These are phyloP conservation scores for Cheirogaleus medius DNA, from an alignment of 2,113 vertebrate species.

Conservation along the genomic window DNA sequence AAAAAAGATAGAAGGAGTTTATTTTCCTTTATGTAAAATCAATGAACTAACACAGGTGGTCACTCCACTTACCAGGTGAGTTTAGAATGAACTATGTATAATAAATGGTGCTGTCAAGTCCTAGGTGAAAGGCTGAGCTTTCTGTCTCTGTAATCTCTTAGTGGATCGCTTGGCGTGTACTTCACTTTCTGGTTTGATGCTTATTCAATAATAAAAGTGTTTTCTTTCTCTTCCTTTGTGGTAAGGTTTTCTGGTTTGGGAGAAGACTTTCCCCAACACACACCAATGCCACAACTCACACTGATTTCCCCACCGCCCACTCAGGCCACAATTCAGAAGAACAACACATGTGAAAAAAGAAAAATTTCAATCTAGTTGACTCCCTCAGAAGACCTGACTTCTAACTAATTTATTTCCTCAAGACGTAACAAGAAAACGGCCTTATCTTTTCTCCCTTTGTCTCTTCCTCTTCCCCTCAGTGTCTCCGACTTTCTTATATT, in stretches of 20 bases:
- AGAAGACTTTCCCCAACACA: not conserved
- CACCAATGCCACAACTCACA: not conserved
- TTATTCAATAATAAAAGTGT: not conserved
- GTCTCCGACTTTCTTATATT: not conserved
- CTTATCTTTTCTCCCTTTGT: not conserved
- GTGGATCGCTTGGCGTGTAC: not conserved
- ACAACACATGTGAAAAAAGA: not conserved
- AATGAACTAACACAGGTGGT: not conserved
- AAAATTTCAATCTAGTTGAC: not conserved
- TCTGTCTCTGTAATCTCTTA: not conserved
- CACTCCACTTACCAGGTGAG: not conserved
- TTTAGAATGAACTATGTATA: not conserved
- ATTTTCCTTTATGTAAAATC: slow-evolving; percentile 8
- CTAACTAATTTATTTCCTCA: not conserved
- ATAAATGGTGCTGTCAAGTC: not conserved
- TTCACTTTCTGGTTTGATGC: not conserved
- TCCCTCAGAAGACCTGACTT: not conserved
- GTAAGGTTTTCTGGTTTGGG: not conserved
- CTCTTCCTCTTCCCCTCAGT: not conserved
- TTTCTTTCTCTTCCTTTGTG: not conserved
- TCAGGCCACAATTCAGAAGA: not conserved
- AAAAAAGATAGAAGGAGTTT: not conserved
- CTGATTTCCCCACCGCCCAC: not conserved
- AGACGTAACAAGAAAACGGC: not conserved
- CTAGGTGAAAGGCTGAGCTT: not conserved